A percentile compares a stretch with the other conserved stretches of the same genome.
phyloP scores from a whole-genome alignment of 2,113 vertebrate genomes.

The Patagioenas fasciata region DNA sequence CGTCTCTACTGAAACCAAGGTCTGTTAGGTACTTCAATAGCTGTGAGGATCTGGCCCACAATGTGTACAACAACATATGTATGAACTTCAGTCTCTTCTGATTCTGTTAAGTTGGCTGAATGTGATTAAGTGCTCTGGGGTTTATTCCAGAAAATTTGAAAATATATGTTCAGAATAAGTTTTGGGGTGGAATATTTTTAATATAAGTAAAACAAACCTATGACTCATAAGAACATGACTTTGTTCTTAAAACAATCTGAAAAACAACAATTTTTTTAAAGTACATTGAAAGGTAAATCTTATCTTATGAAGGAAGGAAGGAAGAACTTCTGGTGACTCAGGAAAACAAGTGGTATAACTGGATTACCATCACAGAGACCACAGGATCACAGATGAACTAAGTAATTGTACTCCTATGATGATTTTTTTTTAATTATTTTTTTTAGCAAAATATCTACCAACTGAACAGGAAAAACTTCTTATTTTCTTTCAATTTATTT shows the following conservation, averaged over 20 bases:
- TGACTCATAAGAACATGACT: not conserved
- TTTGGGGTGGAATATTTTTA: not conserved
- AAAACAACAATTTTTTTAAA: not conserved
- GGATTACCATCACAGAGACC: not conserved
- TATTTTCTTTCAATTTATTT: not conserved
- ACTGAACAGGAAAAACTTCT: fast-evolving
- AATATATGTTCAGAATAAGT: not conserved
- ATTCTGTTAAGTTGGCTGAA: not conserved
- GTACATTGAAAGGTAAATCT: not conserved
- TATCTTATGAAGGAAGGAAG: not conserved
- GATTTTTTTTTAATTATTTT: not conserved
- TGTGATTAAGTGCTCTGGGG: not conserved
- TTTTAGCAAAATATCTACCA: not conserved
- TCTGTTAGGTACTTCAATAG: not conserved
- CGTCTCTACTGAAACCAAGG: not conserved
- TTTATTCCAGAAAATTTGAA: not conserved
- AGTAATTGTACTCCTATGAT: not conserved
- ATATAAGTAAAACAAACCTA: not conserved
- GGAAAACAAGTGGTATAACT: not conserved
- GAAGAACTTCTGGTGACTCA: not conserved
- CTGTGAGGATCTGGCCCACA: not conserved
- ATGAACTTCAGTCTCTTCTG: not conserved
- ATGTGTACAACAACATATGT: not conserved
- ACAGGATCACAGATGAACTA: not conserved
- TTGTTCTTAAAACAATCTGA: not conserved